Base-by-base conservation (phyloP, 2,888 invertebrate species). In the Sicus ferrugineus region DNA sequence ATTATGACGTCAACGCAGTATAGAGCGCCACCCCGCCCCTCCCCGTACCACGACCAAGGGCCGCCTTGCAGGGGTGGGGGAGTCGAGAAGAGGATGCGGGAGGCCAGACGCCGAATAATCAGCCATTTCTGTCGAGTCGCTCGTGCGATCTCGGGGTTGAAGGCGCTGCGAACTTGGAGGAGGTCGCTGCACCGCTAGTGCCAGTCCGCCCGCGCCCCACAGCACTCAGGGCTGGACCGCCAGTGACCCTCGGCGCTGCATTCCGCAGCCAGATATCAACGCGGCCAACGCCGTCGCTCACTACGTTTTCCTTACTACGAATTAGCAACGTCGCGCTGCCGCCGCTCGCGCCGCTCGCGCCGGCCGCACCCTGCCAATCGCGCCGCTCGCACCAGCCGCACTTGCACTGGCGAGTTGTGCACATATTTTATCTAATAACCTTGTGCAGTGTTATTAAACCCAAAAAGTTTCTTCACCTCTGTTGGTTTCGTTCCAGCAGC, bases 391-490 rank as follows among this genome's bases (percentile, higher is more conserved):
- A 62, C 62, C 46, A 26, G 62, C n/a, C 28, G 58, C 42, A 38
- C 46, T 28, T 26, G 19, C 61, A 69, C 68, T 71, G 72, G n/a
- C n/a, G n/a, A 71, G 67, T 67, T 72, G 68, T 68, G 70, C 72
- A 72, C 68, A 72, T 77, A 73, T 75, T 82, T 82, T 83, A 81
- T 83, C 83, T 82, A 82, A 82, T 82, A 82, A 82, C 82, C 82
- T 82, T 82, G 82, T 83, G 77, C 77, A 81, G 78, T 84, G 83
- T 83, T 83, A 83, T 83, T 83, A 83, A 84, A 84, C 84, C 81
- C 83, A 81, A 81, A 83, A 84, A 83, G 83, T 83, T 83, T 84
- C 77, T 83, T 83, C 79, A 83, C 84, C 84, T 82, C 79, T 74
- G 70, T 73, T 70, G 70, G 61, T 68, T 67, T 58, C 48, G 67